Base-by-base conservation (phyloP, 2,888 invertebrate genomes). In the Drosophila falleni region DNA sequence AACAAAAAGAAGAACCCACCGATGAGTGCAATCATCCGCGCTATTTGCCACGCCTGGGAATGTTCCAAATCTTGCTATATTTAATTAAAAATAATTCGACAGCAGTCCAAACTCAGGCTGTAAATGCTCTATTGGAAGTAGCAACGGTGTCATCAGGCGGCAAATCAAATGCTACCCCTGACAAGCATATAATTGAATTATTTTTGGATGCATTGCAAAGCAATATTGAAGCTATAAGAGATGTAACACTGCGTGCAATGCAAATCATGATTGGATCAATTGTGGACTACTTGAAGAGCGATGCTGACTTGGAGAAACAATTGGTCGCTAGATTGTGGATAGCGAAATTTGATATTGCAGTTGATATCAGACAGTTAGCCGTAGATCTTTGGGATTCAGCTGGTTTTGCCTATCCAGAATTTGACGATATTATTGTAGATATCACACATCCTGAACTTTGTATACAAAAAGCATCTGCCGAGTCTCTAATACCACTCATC, bases 381-480 rank as follows among this genome's bases (percentile, higher is more conserved):
- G 93, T 93, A 19, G 93, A 94, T 47, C 90, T 96, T n/a, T 96
- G 96, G 96, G 92, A 93, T 26, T 90, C 92, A 10, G 93, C 94
- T 1, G 90, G 93, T n/a, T 92, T 96, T 67, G 89, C 92, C 11
- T 93, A 94, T 39, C 93, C 95, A 2, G 90, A 91, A 8, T 76
- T 85, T 91, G 88, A 91, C 8, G 89, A 91, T 59, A 87, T 94
- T 67, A 94, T 97, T 81, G 91, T 91, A 19, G 96, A 97, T 91
- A 94, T 97, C 41, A 95, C 96, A 80, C 97, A 98, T 93, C 95
- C 96, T 0, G 96, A 97, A 51, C 95, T 96, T 84, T 95, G 96
- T 58, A 95, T 98, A 55, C 97, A 98, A 91, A 95, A 95, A 75
- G 96, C 98, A 2, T 96, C 97, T 0, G 96, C 98, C 0, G 93